Base-by-base conservation (phyloP, 2,113 vertebrate species). In the Colius striatus region DNA sequence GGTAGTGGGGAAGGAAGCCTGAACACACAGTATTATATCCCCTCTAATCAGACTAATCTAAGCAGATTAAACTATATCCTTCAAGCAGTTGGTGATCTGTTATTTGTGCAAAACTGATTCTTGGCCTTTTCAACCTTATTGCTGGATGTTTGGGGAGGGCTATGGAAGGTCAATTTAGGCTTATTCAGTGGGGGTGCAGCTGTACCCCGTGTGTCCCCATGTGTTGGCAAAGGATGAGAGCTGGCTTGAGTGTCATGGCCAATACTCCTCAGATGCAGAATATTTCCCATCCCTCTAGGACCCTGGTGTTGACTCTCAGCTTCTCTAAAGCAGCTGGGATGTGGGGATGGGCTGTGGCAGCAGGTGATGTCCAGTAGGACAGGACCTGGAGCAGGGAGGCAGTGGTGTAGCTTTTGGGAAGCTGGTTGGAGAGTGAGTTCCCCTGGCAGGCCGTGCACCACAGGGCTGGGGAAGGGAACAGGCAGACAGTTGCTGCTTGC, bases 381-480 rank as follows among this genome's bases (percentile, higher is more conserved):
- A 6, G 68, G 30, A 10, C 4, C 2, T 6, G 15, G n/a, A 19
- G n/a, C 20, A 10, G 61, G 47, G 72, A 26, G 29, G 23, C 16
- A 70, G 6, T 16, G 38, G 3, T 27, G 23, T 27, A 1, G 10
- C 10, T 16, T 20, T 18, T 12, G 7, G 29, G 26, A 3, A 16
- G 43, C 11, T 8, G n/a, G 9, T 13, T 32, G 48, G 18, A 13
- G 54, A 47, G 11, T 17, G n/a, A 11, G 57, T 22, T 72, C n/a
- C 51, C n/a, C 17, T 27, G 10, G 41, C 13, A 1, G 5, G 15
- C 38, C 3, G 3, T 3, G 18, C 15, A 3, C 36, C 0, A 9
- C 10, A 4, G 77, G 27, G 34, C 47, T 14, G 72, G 50, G 67
- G 58, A 36, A 19, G 55, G 57, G 47, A 74, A 60, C 60, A 30